Evolutionary conservation across 2,888 invertebrate genomes (phyloP).

Genomic region (Quadriops clusia): DNA sequence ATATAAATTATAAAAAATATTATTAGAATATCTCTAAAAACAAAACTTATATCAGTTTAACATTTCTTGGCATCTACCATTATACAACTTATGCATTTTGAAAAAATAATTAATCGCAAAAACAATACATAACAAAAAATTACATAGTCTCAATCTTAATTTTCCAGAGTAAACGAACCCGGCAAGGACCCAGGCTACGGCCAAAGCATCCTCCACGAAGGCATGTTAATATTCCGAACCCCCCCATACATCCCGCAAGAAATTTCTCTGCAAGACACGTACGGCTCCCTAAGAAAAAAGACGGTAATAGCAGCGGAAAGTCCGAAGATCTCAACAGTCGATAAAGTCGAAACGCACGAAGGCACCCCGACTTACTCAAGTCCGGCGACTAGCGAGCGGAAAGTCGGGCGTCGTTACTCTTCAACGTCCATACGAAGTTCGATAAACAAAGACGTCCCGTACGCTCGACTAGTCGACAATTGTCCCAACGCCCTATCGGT

Average conservation of each 20-base stretch:
- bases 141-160: too few relatives aligned
- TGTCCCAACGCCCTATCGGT: constrained; percentile 38
- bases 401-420: constrained; percentile 46
- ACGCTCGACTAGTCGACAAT: constrained; percentile 64
- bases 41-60: too few relatives aligned
- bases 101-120: too few relatives aligned
- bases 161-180: constrained; percentile 54
- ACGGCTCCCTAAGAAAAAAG: constrained; percentile 10
- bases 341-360: constrained; percentile 14
- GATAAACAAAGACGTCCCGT: constrained; percentile 54
- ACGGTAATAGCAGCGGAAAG: constrained; percentile 20
- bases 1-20: too few relatives aligned
- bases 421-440: constrained; percentile 43
- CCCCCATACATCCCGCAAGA: constrained; percentile 74
- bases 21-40: too few relatives aligned
- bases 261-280: constrained; percentile 59
- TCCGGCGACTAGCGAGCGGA: constrained; percentile 31
- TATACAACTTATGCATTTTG: too few relatives aligned
- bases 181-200: constrained; percentile 85
- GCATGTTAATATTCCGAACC: constrained; percentile 80
- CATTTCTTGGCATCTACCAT: too few relatives aligned
- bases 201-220: constrained; percentile 81
- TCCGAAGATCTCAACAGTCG: constrained; percentile 13
- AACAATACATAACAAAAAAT: too few relatives aligned
- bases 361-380: constrained; percentile 29